Percentiles rank a stretch among this genome's conserved stretches.
These are phyloP conservation scores for Mus pahari DNA, from an alignment of 2,113 vertebrate species.

Conservation along the genomic window DNA sequence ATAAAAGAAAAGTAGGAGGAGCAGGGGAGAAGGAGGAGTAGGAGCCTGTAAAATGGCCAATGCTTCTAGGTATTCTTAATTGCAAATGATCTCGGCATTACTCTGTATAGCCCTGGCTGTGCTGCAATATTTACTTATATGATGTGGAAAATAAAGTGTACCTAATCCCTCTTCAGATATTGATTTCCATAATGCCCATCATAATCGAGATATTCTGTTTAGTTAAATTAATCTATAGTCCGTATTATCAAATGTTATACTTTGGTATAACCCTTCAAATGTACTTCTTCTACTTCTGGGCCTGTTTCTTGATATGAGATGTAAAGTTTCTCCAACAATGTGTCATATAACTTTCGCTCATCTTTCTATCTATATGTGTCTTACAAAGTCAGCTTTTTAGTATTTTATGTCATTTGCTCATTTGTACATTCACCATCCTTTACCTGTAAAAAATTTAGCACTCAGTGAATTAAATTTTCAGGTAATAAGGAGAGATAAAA, in stretches of 20 bases:
- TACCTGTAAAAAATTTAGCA: background rate
- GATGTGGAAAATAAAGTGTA: background rate
- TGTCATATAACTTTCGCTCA: background rate
- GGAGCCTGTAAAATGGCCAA: no score
- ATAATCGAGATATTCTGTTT: background rate
- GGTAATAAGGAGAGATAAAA: background rate
- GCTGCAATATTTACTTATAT: background rate
- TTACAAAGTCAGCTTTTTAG: background rate
- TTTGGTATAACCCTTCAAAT: background rate
- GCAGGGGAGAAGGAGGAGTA: no score
- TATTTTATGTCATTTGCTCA: slow-evolving; percentile 18
- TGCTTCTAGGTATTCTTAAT: no score
- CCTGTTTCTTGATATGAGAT: background rate
- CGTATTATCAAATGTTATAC: background rate
- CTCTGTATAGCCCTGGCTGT: no score
- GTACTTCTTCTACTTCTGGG: background rate
- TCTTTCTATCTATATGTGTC: background rate
- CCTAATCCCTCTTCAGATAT: background rate
- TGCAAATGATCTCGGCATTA: no score
- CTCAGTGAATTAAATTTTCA: background rate
- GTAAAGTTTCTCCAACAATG: background rate
- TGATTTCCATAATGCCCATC: background rate
- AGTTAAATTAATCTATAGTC: background rate
- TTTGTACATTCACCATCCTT: background rate
- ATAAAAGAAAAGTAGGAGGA: no score